A percentile compares a stretch with the other conserved stretches of the same genome.
phyloP scores from a whole-genome alignment of 2,888 invertebrate species.

The Tuberolachnus salignus region DNA sequence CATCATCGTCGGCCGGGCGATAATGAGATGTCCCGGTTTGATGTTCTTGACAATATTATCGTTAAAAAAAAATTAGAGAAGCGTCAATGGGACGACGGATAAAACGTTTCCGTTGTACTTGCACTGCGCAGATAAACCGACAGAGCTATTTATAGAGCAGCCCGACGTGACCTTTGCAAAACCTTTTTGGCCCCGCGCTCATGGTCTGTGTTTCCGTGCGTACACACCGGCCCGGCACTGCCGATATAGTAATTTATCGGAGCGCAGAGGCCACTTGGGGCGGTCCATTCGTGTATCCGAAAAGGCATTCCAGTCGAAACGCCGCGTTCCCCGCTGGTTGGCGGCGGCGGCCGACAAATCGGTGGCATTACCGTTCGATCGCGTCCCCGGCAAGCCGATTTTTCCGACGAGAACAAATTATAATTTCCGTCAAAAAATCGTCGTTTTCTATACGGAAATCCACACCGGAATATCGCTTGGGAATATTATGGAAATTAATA shows the following conservation, averaged over 20 bases:
- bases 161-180: slow-evolving; percentile 37
- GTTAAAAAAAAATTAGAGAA: neutral
- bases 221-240: neutral
- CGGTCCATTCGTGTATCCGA: slow-evolving; percentile 50
- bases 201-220: too few relatives aligned
- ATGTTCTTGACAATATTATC: neutral
- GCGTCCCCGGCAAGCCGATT: neutral
- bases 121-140: neutral
- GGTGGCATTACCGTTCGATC: slow-evolving; percentile 3
- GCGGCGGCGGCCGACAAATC: slow-evolving; percentile 15
- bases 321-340: slow-evolving; percentile 35
- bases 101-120: neutral
- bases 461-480: too few relatives aligned
- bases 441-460: too few relatives aligned
- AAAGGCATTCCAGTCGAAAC: slow-evolving; percentile 42
- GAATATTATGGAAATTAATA: too few relatives aligned
- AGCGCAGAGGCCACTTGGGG: slow-evolving; percentile 31
- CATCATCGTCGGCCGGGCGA: too few relatives aligned
- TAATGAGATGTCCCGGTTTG: slow-evolving; percentile 2
- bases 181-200: slow-evolving; percentile 11
- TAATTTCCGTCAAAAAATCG: too few relatives aligned
- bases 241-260: slow-evolving; percentile 23
- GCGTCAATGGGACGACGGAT: slow-evolving; percentile 12
- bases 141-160: neutral
- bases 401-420: neutral